These are phyloP conservation scores for Eidolon helvum DNA, from an alignment of 2,113 vertebrate species.

Conservation along the genomic window DNA sequence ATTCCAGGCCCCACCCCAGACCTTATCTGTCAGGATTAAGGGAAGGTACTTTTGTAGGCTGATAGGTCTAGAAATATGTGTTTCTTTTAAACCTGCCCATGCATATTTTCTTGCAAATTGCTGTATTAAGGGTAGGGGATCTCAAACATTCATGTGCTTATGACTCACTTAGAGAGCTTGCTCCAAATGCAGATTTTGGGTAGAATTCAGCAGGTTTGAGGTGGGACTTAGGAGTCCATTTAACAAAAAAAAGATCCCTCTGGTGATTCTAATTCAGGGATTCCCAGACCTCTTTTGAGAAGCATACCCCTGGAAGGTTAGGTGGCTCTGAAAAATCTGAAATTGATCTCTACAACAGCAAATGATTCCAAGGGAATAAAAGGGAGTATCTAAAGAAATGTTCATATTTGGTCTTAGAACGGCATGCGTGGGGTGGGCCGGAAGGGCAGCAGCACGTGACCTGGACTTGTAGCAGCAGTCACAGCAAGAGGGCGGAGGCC, in stretches of 20 bases:
- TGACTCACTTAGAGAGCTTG: not conserved
- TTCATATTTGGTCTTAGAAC: not conserved
- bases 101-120: not conserved
- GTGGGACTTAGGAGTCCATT: not conserved
- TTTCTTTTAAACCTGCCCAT: not conserved
- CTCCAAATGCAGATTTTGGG: not conserved
- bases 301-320: not conserved
- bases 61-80: not conserved
- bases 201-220: not conserved
- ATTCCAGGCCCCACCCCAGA: not conserved
- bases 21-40: not conserved
- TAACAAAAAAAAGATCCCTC: not conserved
- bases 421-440: fast-evolving
- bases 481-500: not conserved
- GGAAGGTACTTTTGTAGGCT: not conserved
- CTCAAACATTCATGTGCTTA: not conserved
- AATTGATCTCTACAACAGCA: not conserved
- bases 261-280: not conserved
- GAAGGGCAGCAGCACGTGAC: not conserved
- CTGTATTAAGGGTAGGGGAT: not conserved
- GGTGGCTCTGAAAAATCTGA: not conserved
- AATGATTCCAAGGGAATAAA: not conserved
- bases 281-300: not conserved
- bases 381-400: not conserved
- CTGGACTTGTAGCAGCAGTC: not conserved